Evolutionary conservation across 2,888 invertebrate genomes (phyloP).

Genomic region (Zelleria hepariella): DNA sequence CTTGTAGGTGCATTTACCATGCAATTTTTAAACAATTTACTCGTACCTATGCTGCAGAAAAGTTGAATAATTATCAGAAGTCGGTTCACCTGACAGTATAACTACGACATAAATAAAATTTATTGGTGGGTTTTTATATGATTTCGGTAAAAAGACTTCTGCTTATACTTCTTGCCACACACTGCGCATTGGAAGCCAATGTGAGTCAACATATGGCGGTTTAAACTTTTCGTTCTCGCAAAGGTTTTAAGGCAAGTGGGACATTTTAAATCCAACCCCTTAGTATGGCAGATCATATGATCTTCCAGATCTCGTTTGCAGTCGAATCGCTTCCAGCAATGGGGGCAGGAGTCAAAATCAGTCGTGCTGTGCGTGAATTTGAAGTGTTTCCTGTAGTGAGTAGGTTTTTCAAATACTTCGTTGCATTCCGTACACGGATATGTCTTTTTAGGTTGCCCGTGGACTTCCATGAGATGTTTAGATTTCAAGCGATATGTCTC

Average conservation of each 20-base stretch:
- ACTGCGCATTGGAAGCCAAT: slow-evolving; percentile 26
- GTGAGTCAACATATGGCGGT: slow-evolving; percentile 34
- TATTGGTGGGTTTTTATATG: not conserved
- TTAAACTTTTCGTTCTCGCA: slow-evolving; percentile 26
- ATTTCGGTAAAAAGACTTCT: not conserved
- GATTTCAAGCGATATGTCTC: not conserved
- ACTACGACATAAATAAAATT: not conserved
- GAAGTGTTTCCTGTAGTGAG: not conserved
- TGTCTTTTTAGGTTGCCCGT: not conserved
- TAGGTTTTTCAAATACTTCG: not conserved
- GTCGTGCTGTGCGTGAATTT: not conserved
- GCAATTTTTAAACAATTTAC: too few species aligned
- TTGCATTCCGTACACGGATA: not conserved
- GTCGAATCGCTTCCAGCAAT: not conserved
- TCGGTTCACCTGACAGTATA: too few species aligned
- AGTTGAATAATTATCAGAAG: not conserved
- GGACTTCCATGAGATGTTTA: not conserved
- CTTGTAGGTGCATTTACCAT: too few species aligned
- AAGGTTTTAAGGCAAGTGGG: slow-evolving; percentile 37
- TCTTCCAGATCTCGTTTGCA: slow-evolving; percentile 9
- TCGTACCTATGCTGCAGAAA: too few species aligned
- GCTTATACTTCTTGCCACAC: not conserved
- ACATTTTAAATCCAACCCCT: slow-evolving; percentile 29
- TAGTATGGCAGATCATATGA: slow-evolving; percentile 36
- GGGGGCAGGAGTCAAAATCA: not conserved